phyloP scores from a whole-genome alignment of 1,140 invertebrate genomes.

The Drosophila nigrodunni region DNA sequence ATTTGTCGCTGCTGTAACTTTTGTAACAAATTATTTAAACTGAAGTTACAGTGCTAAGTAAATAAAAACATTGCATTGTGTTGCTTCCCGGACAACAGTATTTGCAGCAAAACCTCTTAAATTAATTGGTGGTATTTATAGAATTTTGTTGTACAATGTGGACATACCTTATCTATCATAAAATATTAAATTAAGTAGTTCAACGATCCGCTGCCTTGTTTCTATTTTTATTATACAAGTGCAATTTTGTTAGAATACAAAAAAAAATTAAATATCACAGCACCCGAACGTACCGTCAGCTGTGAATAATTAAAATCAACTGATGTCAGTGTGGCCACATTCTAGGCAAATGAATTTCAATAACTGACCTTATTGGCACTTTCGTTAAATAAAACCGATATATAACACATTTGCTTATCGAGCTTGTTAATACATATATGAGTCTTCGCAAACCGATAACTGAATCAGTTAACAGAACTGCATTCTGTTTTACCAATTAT shows the following conservation, averaged over 20 bases:
- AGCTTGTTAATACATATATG: too few relatives aligned
- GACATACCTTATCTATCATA: conserved; percentile 34
- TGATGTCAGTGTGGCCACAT: conserved; percentile 30
- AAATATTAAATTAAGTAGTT: conserved; percentile 31
- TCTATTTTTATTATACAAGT: conserved; percentile 48
- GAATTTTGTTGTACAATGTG: conserved; percentile 2
- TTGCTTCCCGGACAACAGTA: conserved; percentile 11
- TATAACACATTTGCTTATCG: background rate
- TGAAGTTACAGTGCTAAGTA: conserved; percentile 10
- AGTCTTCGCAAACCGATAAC: conserved; percentile 13
- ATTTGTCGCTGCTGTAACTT: conserved; percentile 8
- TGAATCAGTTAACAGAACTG: too few relatives aligned
- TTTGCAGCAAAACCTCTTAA: conserved; percentile 1
- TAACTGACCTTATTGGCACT: background rate
- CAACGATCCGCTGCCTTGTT: conserved; percentile 21
- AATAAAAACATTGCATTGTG: conserved; percentile 3
- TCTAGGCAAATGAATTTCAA: background rate
- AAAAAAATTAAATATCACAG: conserved; percentile 25
- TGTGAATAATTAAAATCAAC: conserved; percentile 43
- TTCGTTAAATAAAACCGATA: background rate
- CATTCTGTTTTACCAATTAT: too few relatives aligned
- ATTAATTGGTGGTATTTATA: conserved; percentile 6
- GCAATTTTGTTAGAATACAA: conserved; percentile 31
- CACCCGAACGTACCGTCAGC: conserved; percentile 45
- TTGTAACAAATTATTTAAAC: conserved; percentile 13